A percentile compares a stretch with the other conserved stretches of the same genome.
These are phyloP conservation scores for Dendrocincla tyrannina DNA, from an alignment of 2,797 vertebrate genomes.

Conservation along the genomic window DNA sequence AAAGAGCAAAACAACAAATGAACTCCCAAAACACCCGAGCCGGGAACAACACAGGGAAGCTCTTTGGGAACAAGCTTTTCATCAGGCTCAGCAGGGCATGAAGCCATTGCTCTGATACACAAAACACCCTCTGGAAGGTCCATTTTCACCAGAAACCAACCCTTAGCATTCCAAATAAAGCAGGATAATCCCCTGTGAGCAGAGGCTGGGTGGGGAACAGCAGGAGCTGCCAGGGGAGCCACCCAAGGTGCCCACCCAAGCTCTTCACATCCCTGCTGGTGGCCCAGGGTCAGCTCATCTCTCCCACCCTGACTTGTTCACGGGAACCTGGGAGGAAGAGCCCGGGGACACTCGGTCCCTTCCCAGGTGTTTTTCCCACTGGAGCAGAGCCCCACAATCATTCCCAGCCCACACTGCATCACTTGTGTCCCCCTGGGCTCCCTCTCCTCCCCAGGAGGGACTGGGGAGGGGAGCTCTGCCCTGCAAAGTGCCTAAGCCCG, in stretches of 20 bases:
- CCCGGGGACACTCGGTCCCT: background rate
- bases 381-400: background rate
- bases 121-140: background rate
- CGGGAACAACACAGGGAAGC: background rate
- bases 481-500: rapidly evolving
- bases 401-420: background rate
- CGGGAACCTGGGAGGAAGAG: background rate
- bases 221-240: background rate
- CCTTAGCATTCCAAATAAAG: background rate
- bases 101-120: background rate
- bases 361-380: background rate
- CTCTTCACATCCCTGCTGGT: rapidly evolving
- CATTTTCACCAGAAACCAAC: background rate
- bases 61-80: background rate
- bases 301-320: background rate
- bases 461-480: background rate
- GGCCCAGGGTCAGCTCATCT: background rate
- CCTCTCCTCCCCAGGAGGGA: background rate
- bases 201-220: background rate
- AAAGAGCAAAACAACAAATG: background rate
- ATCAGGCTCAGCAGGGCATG: background rate
- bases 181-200: background rate
- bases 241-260: background rate
- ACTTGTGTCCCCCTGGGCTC: rapidly evolving
- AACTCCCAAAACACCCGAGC: background rate